Base-by-base conservation (phyloP, 1,140 invertebrate species). In the Ctenoplectra terminalis region DNA sequence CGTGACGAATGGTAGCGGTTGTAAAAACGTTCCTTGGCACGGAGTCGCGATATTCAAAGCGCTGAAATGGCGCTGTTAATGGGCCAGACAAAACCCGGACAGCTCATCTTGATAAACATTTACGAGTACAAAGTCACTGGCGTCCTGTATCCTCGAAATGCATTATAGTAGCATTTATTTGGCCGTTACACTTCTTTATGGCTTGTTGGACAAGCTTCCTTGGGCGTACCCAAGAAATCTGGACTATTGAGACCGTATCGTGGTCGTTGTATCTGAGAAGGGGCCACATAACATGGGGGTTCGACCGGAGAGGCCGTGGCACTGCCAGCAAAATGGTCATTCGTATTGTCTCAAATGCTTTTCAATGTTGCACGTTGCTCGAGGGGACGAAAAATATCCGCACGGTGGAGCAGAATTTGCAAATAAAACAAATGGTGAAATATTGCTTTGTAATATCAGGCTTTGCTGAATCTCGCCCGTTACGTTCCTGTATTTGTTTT, bases 81-180 rank as follows among this genome's bases (percentile, higher is more conserved):
- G 40, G 75, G 7, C 13, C 48, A 34, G 26, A 43, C 43, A 60
- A 79, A 79, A 61, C 34, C 43, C 26, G 34, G 34, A 61, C 56
- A 79, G 26, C 69, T 23, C 31, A 72, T 61, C 69, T 69, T 72
- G 77, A 79, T 79, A 79, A 79, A 79, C 77, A 72, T 79, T 79
- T 72, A 79, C 54, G 77, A 79, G 54, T 43, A 72, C 43, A 61
- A 72, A 72, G 69, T 60, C 69, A 17, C 46, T 72, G 52, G 40
- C n/a, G 31, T 48, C 11, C 26, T n/a, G 29, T 61, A 79, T 34
- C 43, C 31, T 40, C 43, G 46, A 60, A 40, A 79, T 72, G 46
- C 77, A 72, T 72, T 79, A 79, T 79, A 63, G 77, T 63, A 79
- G 77, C 69, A 72, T 79, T 79, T 72, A 79, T 72, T 79, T 52